Evolutionary conservation across 2,797 vertebrate genomes (phyloP).

Genomic region (Dallia pectoralis): DNA sequence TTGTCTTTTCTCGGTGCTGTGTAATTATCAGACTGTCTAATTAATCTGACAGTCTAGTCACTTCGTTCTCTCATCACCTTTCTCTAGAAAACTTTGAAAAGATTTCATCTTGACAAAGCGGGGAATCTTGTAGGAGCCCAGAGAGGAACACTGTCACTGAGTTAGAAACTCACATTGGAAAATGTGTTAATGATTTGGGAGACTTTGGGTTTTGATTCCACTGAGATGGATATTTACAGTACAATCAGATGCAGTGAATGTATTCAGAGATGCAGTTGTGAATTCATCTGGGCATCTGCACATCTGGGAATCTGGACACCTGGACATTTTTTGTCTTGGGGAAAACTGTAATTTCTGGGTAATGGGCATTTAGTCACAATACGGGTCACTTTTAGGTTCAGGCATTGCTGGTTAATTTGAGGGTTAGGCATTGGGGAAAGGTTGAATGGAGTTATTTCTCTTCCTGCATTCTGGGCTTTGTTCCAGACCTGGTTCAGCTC

Average conservation of each 20-base stretch:
- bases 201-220: no score
- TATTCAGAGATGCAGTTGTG: slow-evolving; percentile 60
- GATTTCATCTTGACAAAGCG: slow-evolving; percentile 23
- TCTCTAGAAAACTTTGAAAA: not conserved
- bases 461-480: slow-evolving; percentile 28
- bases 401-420: no score
- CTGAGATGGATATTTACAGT: slow-evolving; percentile 25
- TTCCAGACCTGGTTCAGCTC: slow-evolving; percentile 39
- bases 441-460: not conserved
- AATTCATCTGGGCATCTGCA: no score
- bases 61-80: not conserved
- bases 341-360: no score
- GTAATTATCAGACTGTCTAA: slow-evolving; percentile 43
- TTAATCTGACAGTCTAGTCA: slow-evolving; percentile 30
- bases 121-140: slow-evolving; percentile 11
- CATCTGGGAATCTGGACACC: no score
- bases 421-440: no score
- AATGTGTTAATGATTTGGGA: slow-evolving; percentile 35
- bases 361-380: no score
- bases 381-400: no score
- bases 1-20: slow-evolving; percentile 34
- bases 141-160: not conserved
- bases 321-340: no score
- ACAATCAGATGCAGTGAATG: slow-evolving; percentile 57
- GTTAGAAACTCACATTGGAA: not conserved